Evolutionary conservation across 2,113 vertebrate species (phyloP).

Genomic region (Tapirus terrestris): DNA sequence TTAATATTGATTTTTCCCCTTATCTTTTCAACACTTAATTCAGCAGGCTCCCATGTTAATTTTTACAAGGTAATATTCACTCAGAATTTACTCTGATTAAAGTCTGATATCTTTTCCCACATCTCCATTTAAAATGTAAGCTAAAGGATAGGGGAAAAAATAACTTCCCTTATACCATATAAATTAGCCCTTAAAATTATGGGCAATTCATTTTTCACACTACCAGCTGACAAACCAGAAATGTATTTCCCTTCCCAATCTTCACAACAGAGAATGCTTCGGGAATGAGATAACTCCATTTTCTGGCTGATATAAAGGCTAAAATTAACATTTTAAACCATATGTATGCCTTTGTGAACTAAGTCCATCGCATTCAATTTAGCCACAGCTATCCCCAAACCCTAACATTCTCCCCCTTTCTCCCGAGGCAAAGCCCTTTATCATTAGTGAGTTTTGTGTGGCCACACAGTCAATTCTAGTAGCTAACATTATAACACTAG

Average conservation of each 20-base stretch:
- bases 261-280: background rate
- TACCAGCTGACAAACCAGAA: background rate
- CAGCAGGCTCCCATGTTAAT: background rate
- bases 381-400: background rate
- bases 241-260: background rate
- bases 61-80: background rate
- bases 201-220: background rate
- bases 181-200: background rate
- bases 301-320: background rate
- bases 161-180: background rate
- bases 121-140: background rate
- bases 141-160: background rate
- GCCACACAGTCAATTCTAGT: background rate
- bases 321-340: background rate
- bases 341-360: background rate
- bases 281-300: background rate
- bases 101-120: background rate
- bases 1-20: background rate
- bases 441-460: background rate
- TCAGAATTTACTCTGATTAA: background rate
- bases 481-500: background rate
- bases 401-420: background rate
- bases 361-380: background rate
- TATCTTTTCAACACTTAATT: constrained; percentile 11
- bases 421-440: background rate